phyloP scores from a whole-genome alignment of 1,140 invertebrate species.

The Drosophila watanabei region DNA sequence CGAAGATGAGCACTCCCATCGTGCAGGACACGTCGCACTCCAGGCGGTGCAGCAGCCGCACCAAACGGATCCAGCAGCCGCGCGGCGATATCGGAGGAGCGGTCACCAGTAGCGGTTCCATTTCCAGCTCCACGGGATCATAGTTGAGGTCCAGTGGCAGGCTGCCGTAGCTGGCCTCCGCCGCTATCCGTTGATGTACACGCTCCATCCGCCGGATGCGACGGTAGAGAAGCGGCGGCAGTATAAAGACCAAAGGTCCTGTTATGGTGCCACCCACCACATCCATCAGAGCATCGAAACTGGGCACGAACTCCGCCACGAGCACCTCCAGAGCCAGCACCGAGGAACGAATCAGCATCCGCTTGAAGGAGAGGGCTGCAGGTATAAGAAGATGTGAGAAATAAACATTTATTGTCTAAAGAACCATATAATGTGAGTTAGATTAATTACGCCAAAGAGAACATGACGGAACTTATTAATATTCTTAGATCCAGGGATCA shows the following conservation, averaged over 20 bases:
- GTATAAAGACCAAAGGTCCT: conserved; percentile 93
- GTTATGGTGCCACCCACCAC: conserved; percentile 94
- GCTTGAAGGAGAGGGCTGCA: conserved; percentile 92
- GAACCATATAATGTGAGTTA: conserved; percentile 7
- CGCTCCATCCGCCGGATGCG: conserved; percentile 87
- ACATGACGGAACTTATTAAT: conserved; percentile 1
- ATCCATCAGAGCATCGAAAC: conserved; percentile 95
- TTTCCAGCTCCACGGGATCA: conserved; percentile 71
- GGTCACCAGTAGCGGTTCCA: conserved; percentile 63
- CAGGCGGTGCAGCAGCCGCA: conserved; percentile 58
- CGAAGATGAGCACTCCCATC: conserved; percentile 77
- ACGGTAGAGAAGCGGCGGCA: conserved; percentile 93
- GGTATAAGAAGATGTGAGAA: background rate
- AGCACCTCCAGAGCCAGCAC: conserved; percentile 91
- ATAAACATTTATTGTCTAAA: background rate
- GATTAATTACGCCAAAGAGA: background rate
- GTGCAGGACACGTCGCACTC: conserved; percentile 75
- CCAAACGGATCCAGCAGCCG: conserved; percentile 61
- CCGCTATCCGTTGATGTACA: conserved; percentile 70
- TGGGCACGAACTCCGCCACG: conserved; percentile 93
- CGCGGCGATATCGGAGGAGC: conserved; percentile 33
- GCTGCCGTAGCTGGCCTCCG: conserved; percentile 79
- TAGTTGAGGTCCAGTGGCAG: conserved; percentile 78
- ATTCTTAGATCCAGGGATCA: background rate
- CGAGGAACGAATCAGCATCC: conserved; percentile 90